Evolutionary conservation across 2,113 vertebrate genomes (phyloP).

Genomic region (Tragulus kanchil): DNA sequence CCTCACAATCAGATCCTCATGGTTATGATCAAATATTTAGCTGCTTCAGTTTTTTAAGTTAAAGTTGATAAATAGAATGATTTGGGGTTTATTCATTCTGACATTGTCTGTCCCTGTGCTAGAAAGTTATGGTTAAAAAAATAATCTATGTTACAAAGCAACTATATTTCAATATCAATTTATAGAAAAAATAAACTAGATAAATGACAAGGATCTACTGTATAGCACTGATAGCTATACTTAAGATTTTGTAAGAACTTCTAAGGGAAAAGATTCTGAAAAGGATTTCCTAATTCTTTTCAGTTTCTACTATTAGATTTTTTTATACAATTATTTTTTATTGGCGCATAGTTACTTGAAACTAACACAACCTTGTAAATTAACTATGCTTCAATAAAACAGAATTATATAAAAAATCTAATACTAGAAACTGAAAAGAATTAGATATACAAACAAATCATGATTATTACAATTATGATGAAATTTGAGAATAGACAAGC

Average conservation of each 20-base stretch:
- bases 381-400: neutral
- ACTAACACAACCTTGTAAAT: neutral
- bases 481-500: neutral
- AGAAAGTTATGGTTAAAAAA: neutral
- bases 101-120: neutral
- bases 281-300: neutral
- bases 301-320: too few relatives aligned
- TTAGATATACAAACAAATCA: too few relatives aligned
- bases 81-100: neutral
- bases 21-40: neutral
- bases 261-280: neutral
- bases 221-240: neutral
- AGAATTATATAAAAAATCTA: neutral
- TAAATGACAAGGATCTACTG: neutral
- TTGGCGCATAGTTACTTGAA: neutral
- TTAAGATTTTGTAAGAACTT: neutral
- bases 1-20: neutral
- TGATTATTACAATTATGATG: neutral
- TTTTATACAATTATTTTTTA: too few relatives aligned
- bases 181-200: neutral
- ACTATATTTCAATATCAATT: neutral
- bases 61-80: slow-evolving; percentile 3
- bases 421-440: slow-evolving; percentile 3
- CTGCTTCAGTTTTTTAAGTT: neutral
- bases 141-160: neutral